These are phyloP conservation scores for Apomyelois bistriatella DNA, from an alignment of 2,888 invertebrate species.

Conservation along the genomic window DNA sequence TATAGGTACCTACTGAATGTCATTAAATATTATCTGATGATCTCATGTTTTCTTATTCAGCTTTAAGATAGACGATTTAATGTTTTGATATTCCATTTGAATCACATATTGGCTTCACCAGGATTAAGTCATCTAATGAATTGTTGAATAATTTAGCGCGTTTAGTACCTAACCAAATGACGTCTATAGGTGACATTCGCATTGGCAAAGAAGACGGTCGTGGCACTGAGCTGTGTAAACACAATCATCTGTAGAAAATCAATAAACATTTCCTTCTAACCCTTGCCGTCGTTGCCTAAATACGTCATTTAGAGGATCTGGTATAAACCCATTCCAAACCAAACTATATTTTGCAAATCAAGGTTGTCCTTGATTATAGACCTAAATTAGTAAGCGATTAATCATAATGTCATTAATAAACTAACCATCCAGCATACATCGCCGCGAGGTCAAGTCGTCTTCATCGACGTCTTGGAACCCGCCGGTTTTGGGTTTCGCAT, in stretches of 20 bases:
- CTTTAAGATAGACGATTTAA: no score
- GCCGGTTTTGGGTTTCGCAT: slow-evolving; percentile 34
- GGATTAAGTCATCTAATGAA: neutral
- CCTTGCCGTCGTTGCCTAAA: slow-evolving; percentile 23
- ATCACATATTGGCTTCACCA: no score
- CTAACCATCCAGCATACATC: slow-evolving; percentile 76
- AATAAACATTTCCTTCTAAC: slow-evolving; percentile 27
- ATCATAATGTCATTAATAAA: slow-evolving; percentile 15
- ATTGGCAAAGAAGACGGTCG: neutral
- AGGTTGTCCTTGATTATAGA: no score
- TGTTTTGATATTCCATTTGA: no score
- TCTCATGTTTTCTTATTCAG: no score
- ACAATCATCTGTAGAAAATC: slow-evolving; percentile 33
- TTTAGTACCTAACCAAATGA: neutral
- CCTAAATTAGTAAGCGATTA: no score
- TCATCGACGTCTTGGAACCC: slow-evolving; percentile 60
- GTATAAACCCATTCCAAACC: neutral
- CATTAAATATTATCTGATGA: no score
- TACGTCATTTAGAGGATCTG: slow-evolving; percentile 24
- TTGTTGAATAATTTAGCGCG: neutral
- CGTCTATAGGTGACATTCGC: neutral
- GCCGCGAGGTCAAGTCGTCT: slow-evolving; percentile 61
- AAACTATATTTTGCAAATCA: no score
- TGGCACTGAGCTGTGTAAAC: slow-evolving; percentile 26
- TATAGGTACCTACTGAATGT: no score